Evolutionary conservation across 2,113 vertebrate species (phyloP).

Genomic region (Smithornis capensis): DNA sequence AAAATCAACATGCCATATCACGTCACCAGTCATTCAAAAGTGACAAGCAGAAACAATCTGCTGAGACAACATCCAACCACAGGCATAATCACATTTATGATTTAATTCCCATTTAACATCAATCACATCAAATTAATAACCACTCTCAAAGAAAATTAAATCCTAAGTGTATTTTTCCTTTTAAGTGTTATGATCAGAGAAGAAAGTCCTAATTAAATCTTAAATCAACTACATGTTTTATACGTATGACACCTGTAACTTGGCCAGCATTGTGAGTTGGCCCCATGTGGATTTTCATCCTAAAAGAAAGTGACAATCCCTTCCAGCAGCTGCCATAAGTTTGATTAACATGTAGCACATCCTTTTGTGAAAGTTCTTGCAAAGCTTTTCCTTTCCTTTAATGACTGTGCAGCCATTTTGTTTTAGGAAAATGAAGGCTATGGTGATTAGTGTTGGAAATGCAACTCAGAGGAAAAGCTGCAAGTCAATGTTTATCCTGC

Average conservation of each 20-base stretch:
- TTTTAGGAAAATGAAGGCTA: neutral
- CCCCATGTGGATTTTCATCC: conserved; percentile 18
- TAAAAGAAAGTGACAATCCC: conserved; percentile 34
- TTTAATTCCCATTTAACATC: conserved; percentile 77
- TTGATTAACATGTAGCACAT: conserved; percentile 40
- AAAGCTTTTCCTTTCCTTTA: conserved; percentile 38
- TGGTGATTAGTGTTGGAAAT: neutral
- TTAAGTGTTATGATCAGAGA: conserved; percentile 58
- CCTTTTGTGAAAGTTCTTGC: conserved; percentile 34
- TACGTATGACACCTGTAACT: conserved; percentile 41
- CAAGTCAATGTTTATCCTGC: neutral
- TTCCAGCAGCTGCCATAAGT: conserved; percentile 18
- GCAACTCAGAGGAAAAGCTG: neutral
- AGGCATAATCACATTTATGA: conserved; percentile 69
- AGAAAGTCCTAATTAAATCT: conserved; percentile 70
- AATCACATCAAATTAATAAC: conserved; percentile 77
- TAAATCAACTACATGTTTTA: conserved; percentile 51
- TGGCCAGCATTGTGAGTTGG: conserved; percentile 32
- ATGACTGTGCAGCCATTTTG: conserved; percentile 19
- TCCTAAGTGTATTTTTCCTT: conserved; percentile 67
- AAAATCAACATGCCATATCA: conserved; percentile 68
- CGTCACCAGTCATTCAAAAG: conserved; percentile 66
- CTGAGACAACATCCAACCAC: conserved; percentile 46
- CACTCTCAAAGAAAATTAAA: conserved; percentile 58
- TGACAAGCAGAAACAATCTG: conserved; percentile 73